These are phyloP conservation scores for Gnathonemus echidnorhynchus DNA, from an alignment of 2,113 vertebrate species.

Conservation along the genomic window DNA sequence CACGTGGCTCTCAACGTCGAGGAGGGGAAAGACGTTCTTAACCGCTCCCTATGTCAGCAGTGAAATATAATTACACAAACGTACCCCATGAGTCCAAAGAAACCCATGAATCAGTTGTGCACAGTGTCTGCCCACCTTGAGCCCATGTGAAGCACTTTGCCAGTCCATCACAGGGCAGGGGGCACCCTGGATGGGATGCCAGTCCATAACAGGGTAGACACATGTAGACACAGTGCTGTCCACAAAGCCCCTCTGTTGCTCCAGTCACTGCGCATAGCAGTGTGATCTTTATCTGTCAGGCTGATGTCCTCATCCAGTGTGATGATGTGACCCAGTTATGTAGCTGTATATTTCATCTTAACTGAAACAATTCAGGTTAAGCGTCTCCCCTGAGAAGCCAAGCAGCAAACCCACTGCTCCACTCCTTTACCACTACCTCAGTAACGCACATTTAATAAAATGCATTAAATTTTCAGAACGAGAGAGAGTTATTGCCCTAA, in stretches of 20 bases:
- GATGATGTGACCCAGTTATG: not conserved
- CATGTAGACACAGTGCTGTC: not conserved
- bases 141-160: not conserved
- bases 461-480: not conserved
- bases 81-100: not conserved
- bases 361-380: constrained; percentile 9
- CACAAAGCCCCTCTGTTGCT: not conserved
- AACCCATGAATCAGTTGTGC: not conserved
- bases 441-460: not conserved
- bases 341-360: not conserved
- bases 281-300: not conserved
- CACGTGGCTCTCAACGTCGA: not conserved
- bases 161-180: not conserved
- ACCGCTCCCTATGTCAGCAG: not conserved
- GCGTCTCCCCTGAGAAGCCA: not conserved
- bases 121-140: not conserved
- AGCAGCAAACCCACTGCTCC: not conserved
- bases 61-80: not conserved
- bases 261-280: not conserved
- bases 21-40: not conserved
- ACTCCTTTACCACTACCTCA: not conserved
- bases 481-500: not conserved
- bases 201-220: not conserved
- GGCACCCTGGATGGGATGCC: not conserved
- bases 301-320: not conserved